Base-by-base conservation (phyloP, 2,888 invertebrate genomes). In the Limnephilus marmoratus region DNA sequence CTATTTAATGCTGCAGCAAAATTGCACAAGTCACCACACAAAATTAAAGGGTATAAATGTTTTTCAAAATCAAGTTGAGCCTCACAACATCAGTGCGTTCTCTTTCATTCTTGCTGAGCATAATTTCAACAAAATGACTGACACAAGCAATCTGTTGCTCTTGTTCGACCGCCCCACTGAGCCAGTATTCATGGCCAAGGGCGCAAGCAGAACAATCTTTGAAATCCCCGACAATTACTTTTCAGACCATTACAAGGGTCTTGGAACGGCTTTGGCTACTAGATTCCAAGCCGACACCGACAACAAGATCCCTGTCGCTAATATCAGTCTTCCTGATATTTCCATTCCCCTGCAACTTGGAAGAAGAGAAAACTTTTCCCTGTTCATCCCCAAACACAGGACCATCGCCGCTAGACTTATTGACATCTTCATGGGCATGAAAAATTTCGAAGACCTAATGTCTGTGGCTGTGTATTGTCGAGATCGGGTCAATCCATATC, bases 361-460 rank as follows among this genome's bases (percentile, higher is more conserved):
- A 2, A 97, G 97, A 93, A 96, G 97, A 31, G 97, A 97, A 5
- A 96, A 97, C 94, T 98, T 98, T 95, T 98, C 98, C 0, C 95
- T 97, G 45, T 98, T 98, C 95, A 96, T 98, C 93, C 97, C 97
- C 1, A 96, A 95, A 90, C 98, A 98, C 95, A 96, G 97, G 2
- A 94, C 95, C 93, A 96, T 97, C 95, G 97, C 98, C 0, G 96
- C 95, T 0, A 96, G 96, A 13, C 96, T 98, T 12, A 97, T 97
- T 92, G 97, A 97, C 93, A 96, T 98, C 86, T 97, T 98, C 92
- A 95, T 97, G 96, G 96, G 97, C n/a, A 97, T 98, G 97, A 96
- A 97, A 85, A 96, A 96, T 85, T 95, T 97, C 15, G 97, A 98
- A 0, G 98, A 98, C 94, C 96, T 98, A 92, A 95, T 97, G 94